These are phyloP conservation scores for Perca schrenkii DNA, from an alignment of 2,113 vertebrate species.

Conservation along the genomic window DNA sequence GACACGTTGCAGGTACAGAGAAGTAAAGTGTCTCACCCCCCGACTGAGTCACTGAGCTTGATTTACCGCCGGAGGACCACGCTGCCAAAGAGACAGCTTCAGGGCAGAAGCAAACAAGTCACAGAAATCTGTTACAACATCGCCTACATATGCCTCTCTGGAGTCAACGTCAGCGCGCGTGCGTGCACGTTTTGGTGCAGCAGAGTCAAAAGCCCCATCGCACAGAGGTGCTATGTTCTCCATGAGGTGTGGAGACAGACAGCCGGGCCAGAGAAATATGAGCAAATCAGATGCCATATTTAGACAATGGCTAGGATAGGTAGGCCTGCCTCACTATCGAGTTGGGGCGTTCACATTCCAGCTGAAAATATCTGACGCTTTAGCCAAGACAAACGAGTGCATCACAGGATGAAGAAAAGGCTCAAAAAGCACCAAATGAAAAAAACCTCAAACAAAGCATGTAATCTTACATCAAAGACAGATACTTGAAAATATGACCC, in stretches of 20 bases:
- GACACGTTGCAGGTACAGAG: conserved; percentile 1
- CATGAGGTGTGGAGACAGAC: conserved; percentile 32
- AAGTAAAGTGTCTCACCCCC: conserved; percentile 21
- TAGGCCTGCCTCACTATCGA: conserved; percentile 15
- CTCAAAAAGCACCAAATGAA: not conserved
- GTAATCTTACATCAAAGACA: conserved; percentile 24
- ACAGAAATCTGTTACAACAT: conserved; percentile 38
- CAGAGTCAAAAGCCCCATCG: conserved; percentile 21
- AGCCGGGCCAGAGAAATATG: not conserved
- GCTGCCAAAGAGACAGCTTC: not conserved
- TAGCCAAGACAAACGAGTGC: conserved; percentile 54
- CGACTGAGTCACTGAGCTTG: conserved; percentile 36
- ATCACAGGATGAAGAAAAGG: conserved; percentile 6
- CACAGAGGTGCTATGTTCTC: conserved; percentile 31
- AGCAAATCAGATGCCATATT: conserved; percentile 54
- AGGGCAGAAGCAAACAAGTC: conserved; percentile 1
- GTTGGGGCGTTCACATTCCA: conserved; percentile 52
- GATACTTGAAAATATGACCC: conserved; percentile 8
- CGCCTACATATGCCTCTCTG: not conserved
- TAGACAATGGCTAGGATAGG: conserved; percentile 53
- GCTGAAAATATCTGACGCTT: conserved; percentile 34
- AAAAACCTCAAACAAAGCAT: conserved; percentile 12
- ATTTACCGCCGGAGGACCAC: not conserved
- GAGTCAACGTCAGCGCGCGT: not conserved
- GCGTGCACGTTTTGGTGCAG: not conserved